Evolutionary conservation across 2,113 vertebrate species (phyloP), one percentile per base, ranked within the genome.

Genomic region (Onychostruthus taczanowskii): DNA sequence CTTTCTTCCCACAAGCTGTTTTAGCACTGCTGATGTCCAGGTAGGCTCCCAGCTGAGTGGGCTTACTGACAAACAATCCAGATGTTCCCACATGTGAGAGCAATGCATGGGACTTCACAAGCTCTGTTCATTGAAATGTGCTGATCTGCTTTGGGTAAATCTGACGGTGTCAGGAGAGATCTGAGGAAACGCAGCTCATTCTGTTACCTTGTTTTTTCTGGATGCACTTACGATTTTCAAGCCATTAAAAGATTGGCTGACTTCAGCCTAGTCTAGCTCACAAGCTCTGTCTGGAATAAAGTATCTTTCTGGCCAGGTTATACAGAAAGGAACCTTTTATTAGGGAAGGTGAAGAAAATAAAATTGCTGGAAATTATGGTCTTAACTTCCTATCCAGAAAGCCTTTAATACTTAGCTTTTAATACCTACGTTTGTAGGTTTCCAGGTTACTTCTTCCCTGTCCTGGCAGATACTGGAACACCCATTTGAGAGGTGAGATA

Each of bases 341-440:
- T 35, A 63, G 30, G 35, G 31, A 89, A 37, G 4, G 27, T 66
- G 21, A 91, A 89, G 50, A 80, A 74, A 43, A 41, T 22, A 62
- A 52, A 73, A 26, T 70, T 0, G 0, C 52, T 78, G 58, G 15
- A 83, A 88, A 53, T 26, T 27, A 17, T 4, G 2, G 6, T 46
- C 78, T 87, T 87, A 76, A 43, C 37, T 79, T 93, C 46, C 37
- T 69, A 5, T 80, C 66, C 18, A 73, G 67, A 39, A 69, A 86
- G 13, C 26, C 52, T 90, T 79, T 50, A 78, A 70, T 84, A 50
- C 11, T 49, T 62, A 16, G 13, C 33, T 84, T 69, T 70, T 74
- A 70, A 31, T 73, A 56, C 15, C 31, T 35, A 44, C 28, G 2
- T 68, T 82, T 73, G 15, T 62, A 69, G 46, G 31, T 83, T 85